Conservation (phyloP, 2,888 invertebrate genomes). For the Ethmia dodecea region DNA sequence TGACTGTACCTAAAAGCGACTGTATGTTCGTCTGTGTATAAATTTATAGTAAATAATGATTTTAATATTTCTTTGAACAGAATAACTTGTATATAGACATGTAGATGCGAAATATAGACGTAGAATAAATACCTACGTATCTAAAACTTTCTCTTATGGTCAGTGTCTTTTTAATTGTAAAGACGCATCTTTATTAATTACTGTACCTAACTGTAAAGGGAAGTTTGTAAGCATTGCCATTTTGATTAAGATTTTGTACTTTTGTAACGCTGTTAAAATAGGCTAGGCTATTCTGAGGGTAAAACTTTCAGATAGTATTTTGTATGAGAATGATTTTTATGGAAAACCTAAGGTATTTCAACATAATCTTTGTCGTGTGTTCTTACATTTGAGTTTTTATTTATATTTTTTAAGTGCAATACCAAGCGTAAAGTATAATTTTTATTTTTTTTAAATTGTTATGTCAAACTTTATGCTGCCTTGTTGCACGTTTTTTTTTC, state of each 20-base stretch:
- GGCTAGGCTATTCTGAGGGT: conserved; percentile 37
- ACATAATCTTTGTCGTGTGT: background rate
- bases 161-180: no score
- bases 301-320: conserved; percentile 34
- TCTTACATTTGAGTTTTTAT: conserved; percentile 4
- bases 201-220: background rate
- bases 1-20: no score
- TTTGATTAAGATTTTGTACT: conserved; percentile 32
- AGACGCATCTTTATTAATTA: no score
- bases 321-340: background rate
- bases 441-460: conserved; percentile 34
- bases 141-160: no score
- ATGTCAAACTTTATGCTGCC: conserved; percentile 21
- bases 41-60: no score
- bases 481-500: conserved; percentile 20
- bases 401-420: conserved; percentile 41
- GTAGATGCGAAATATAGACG: no score
- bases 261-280: no score
- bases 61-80: no score
- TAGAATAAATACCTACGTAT: no score
- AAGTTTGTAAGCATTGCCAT: conserved; percentile 56
- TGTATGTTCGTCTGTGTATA: no score
- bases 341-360: conserved; percentile 3
- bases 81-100: no score
- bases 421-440: conserved; percentile 40